Evolutionary conservation across 2,797 vertebrate species (phyloP).

Genomic region (Taenioides sp.): DNA sequence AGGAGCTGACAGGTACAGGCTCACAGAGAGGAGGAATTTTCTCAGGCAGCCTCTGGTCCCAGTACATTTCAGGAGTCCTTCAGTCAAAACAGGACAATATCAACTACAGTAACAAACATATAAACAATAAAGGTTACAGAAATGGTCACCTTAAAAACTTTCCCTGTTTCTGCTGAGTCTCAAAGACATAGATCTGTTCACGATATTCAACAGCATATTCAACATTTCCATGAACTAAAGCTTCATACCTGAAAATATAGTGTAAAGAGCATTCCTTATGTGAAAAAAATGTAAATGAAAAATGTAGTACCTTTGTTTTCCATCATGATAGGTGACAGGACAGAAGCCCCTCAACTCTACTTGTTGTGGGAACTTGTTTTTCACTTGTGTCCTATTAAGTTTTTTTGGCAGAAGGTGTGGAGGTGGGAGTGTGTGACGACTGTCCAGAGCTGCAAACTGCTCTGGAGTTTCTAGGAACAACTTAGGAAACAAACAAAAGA

Average conservation of each 20-base stretch:
- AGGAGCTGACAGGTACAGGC: conserved; percentile 83
- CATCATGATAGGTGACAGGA: conserved; percentile 90
- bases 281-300: background rate
- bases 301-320: conserved; percentile 82
- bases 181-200: conserved; percentile 85
- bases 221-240: conserved; percentile 83
- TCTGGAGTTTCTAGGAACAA: conserved; percentile 85
- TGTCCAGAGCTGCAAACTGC: conserved; percentile 82
- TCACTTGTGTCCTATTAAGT: conserved; percentile 81
- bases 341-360: conserved; percentile 92
- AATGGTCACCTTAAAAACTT: conserved; percentile 85
- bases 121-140: background rate
- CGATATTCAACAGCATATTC: conserved; percentile 86
- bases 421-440: conserved; percentile 81
- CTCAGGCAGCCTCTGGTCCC: conserved; percentile 84
- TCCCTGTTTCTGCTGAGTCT: conserved; percentile 84
- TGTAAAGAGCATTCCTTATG: background rate
- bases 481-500: conserved; percentile 62
- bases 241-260: conserved; percentile 83
- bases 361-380: conserved; percentile 81
- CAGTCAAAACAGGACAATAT: conserved; percentile 28
- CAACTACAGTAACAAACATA: background rate
- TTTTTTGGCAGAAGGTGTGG: conserved; percentile 80
- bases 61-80: conserved; percentile 87
- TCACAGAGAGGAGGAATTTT: conserved; percentile 89